A percentile compares a stretch with the other conserved stretches of the same genome.
Conservation (phyloP, 2,888 invertebrate species). For the Macrophya annulata region DNA sequence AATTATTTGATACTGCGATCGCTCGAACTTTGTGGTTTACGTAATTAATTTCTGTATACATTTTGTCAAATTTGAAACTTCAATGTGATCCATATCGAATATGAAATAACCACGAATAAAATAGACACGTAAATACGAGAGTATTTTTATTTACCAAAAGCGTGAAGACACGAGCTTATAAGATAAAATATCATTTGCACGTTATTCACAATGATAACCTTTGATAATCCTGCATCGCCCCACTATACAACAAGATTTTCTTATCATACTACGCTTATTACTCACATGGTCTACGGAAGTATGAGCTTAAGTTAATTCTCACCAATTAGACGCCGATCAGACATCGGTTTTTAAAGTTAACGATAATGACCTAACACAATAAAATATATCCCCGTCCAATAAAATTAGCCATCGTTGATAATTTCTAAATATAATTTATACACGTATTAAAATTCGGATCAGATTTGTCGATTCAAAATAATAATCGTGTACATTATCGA, state of each 20-base stretch:
- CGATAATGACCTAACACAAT: background rate
- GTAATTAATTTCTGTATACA: background rate
- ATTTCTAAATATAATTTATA: background rate
- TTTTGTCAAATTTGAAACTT: background rate
- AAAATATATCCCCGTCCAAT: background rate
- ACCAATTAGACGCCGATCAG: background rate
- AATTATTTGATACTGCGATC: background rate
- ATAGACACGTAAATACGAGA: background rate
- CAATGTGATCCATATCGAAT: background rate
- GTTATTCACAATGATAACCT: background rate
- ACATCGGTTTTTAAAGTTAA: background rate
- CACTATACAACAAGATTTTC: background rate
- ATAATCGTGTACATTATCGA: no score
- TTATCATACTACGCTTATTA: background rate
- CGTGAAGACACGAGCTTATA: background rate
- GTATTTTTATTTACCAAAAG: slow-evolving; percentile 3
- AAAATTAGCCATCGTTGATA: background rate
- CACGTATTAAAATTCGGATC: background rate
- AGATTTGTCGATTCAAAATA: no score
- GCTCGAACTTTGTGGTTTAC: background rate
- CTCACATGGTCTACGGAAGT: background rate
- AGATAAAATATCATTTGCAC: slow-evolving; percentile 31
- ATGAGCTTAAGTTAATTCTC: background rate
- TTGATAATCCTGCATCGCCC: background rate
- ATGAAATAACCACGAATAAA: background rate